These are phyloP conservation scores for Zaprionus nigranus DNA, from an alignment of 1,140 invertebrate species.

Conservation along the genomic window DNA sequence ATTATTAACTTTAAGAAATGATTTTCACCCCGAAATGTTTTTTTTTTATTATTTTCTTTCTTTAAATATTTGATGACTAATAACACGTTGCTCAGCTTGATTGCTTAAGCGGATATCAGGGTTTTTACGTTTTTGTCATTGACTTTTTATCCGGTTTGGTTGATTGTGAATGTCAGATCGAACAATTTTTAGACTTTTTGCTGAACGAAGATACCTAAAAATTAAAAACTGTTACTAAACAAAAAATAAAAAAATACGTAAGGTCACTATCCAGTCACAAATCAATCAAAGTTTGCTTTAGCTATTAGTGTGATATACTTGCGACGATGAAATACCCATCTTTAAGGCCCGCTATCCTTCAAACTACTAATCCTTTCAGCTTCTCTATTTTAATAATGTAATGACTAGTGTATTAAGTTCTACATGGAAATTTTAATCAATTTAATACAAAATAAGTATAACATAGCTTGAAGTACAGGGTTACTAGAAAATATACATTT, in stretches of 20 bases:
- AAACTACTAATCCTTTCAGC: too few species aligned
- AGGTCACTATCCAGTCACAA: conserved; percentile 20
- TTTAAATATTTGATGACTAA: conserved; percentile 67
- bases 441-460: not conserved
- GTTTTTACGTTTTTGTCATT: conserved; percentile 50
- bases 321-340: not conserved
- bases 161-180: conserved; percentile 38
- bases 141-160: conserved; percentile 67
- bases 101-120: conserved; percentile 65
- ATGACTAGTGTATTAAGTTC: too few species aligned
- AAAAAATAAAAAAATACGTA: not conserved
- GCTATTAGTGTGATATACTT: not conserved
- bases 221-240: not conserved
- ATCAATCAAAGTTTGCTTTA: conserved; percentile 18
- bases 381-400: too few species aligned
- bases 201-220: conserved; percentile 32
- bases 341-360: not conserved
- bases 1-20: too few species aligned
- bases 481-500: not conserved
- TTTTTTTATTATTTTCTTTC: conserved; percentile 38
- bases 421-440: not conserved
- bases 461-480: not conserved
- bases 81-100: conserved; percentile 39
- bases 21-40: not conserved
- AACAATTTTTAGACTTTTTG: conserved; percentile 39